Conservation (phyloP, 2,888 invertebrate genomes). For the Pachydiplax longipennis region DNA sequence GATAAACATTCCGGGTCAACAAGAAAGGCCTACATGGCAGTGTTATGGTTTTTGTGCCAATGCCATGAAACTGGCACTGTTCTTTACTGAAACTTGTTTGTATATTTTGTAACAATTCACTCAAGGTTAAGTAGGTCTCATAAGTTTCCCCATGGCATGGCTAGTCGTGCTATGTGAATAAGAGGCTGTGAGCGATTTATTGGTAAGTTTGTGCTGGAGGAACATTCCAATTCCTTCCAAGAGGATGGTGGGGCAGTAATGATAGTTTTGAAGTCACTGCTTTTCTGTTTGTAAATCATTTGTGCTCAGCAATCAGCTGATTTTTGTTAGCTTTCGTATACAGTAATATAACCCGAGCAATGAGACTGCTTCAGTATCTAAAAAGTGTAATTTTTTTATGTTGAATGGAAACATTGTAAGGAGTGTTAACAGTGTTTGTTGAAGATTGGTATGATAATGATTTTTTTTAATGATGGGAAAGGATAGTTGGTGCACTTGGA, state of each 20-base stretch:
- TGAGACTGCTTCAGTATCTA: slow-evolving; percentile 17
- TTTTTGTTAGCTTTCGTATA: neutral
- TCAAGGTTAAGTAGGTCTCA: slow-evolving; percentile 7
- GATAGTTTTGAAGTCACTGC: neutral
- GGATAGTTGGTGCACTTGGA: neutral
- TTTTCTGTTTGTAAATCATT: neutral
- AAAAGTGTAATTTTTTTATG: slow-evolving; percentile 20
- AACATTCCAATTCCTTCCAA: slow-evolving; percentile 23
- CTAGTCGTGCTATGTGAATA: neutral
- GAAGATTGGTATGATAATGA: neutral
- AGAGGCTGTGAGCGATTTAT: slow-evolving; percentile 7
- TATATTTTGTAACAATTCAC: slow-evolving; percentile 18
- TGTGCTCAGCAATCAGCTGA: neutral
- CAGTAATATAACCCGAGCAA: slow-evolving; percentile 5
- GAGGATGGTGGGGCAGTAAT: neutral
- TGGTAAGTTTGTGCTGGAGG: slow-evolving; percentile 22
- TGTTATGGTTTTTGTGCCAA: slow-evolving; percentile 14
- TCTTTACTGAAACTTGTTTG: neutral
- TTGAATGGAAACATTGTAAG: neutral
- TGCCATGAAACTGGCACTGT: neutral
- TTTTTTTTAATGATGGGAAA: slow-evolving; percentile 29
- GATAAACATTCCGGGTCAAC: slow-evolving; percentile 30
- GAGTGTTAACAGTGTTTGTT: slow-evolving; percentile 12
- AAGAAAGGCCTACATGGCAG: neutral
- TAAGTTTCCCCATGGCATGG: neutral